These are phyloP conservation scores for Porphyrio hochstetteri DNA, from an alignment of 2,113 vertebrate species.

Conservation along the genomic window DNA sequence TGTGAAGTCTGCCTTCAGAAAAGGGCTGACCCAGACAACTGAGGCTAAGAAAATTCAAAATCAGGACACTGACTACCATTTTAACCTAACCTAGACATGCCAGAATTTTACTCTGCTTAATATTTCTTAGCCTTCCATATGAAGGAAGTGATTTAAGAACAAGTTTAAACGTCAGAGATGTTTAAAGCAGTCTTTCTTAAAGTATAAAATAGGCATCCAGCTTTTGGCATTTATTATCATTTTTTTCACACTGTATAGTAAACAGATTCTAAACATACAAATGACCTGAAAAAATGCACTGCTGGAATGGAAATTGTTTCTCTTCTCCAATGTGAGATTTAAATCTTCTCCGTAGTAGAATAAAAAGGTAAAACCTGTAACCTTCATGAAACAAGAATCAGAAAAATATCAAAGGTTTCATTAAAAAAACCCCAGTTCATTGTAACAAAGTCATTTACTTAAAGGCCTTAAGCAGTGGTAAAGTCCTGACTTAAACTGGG, in stretches of 20 bases:
- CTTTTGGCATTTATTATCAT: neutral
- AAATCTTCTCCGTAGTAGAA: neutral
- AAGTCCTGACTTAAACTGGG: neutral
- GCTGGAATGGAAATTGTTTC: neutral
- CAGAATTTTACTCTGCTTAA: neutral
- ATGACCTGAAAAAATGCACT: neutral
- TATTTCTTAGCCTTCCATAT: neutral
- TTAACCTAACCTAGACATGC: neutral
- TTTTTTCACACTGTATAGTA: neutral
- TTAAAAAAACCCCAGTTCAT: neutral
- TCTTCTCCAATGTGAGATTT: neutral
- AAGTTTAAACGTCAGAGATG: neutral
- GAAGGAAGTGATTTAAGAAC: neutral
- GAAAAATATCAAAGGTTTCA: neutral
- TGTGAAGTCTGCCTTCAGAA: neutral
- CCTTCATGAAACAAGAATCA: neutral
- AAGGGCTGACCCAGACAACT: neutral
- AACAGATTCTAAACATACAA: neutral
- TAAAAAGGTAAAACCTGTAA: neutral
- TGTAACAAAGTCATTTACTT: slow-evolving; percentile 4
- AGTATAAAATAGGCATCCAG: neutral
- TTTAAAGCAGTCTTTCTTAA: neutral
- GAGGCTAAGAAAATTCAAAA: neutral
- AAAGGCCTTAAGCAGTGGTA: neutral
- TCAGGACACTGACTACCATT: neutral